Base-by-base conservation (phyloP, 2,797 vertebrate genomes). In the Poeciliopsis gracilis region DNA sequence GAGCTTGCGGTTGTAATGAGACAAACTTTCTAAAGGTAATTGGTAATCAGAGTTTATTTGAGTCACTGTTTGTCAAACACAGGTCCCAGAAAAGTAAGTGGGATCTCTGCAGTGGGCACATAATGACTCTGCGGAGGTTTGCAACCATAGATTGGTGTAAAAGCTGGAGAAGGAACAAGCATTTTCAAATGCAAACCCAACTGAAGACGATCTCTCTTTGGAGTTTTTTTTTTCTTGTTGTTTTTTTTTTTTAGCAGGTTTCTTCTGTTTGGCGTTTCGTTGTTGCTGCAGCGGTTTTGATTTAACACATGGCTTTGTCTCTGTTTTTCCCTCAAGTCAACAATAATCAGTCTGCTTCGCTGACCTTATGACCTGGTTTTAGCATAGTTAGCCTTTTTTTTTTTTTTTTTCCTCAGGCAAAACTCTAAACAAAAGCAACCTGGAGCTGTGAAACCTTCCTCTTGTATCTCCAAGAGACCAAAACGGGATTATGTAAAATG, bases 401-500 rank as follows among this genome's bases (percentile, higher is more conserved):
- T 23, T 5, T 67, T 41, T 38, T 38, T 38, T 8, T 36, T 5
- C 5, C 6, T 38, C 36, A n/a, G 23, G 38, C 10, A 43, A n/a
- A 69, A 3, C 38, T 69, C 66, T 69, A 43, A 69, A 69, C 38
- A 43, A 69, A 69, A 69, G 36, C 5, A 15, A 38, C 36, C 63
- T 23, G 36, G 38, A 69, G 2, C 66, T 69, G 2, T 69, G 66
- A 69, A 43, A 30, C 33, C 4, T 25, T 36, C 6, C n/a, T 72
- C 71, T 72, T 71, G 25, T 15, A 59, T 71, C 20, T 23, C 33
- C 30, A 30, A 18, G 20, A 82, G 28, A 78, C 15, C 8, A 80
- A 59, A 33, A 33, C 33, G 45, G 66, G 18, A 25, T 74, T 47
- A 73, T 12, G 16, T 20, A 30, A 53, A 77, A 53, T 15, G 18